Evolutionary conservation across 2,888 invertebrate genomes (phyloP).

Genomic region (Elegia similella): DNA sequence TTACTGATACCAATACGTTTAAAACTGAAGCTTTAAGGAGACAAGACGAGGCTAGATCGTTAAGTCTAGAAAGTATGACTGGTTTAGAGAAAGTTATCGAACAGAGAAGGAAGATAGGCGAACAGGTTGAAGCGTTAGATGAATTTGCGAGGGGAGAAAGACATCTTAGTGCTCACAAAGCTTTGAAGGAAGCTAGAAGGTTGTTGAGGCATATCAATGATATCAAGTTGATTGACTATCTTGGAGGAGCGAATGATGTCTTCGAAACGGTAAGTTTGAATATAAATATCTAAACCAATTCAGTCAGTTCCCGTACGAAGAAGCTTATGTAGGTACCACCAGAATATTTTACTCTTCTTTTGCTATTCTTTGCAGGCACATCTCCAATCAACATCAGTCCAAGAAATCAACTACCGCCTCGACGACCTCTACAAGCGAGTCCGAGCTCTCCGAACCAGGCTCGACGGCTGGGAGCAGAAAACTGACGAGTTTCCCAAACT

Average conservation of each 20-base stretch:
- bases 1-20: slow-evolving; percentile 54
- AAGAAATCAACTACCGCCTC: slow-evolving; percentile 63
- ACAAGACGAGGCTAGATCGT: slow-evolving; percentile 50
- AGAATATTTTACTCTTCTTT: too few relatives aligned
- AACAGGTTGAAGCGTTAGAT: slow-evolving; percentile 67
- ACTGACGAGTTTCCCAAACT: slow-evolving; percentile 70
- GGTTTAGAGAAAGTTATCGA: slow-evolving; percentile 63
- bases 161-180: slow-evolving; percentile 69
- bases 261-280: slow-evolving; percentile 64
- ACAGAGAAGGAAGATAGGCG: slow-evolving; percentile 52
- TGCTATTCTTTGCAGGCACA: slow-evolving; percentile 49
- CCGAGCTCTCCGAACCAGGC: slow-evolving; percentile 39
- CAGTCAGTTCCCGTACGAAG: too few relatives aligned
- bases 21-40: slow-evolving; percentile 49
- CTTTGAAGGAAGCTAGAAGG: slow-evolving; percentile 68
- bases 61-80: slow-evolving; percentile 68
- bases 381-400: slow-evolving; percentile 66
- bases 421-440: slow-evolving; percentile 52
- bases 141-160: slow-evolving; percentile 73
- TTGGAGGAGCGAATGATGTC: slow-evolving; percentile 64
- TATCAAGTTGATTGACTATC: slow-evolving; percentile 58
- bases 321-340: too few relatives aligned
- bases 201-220: slow-evolving; percentile 64
- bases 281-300: too few relatives aligned
- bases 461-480: slow-evolving; percentile 59